Evolutionary conservation across 1,140 invertebrate species (phyloP), one percentile per base, ranked within the genome.

Genomic region (Orius insidiosus): DNA sequence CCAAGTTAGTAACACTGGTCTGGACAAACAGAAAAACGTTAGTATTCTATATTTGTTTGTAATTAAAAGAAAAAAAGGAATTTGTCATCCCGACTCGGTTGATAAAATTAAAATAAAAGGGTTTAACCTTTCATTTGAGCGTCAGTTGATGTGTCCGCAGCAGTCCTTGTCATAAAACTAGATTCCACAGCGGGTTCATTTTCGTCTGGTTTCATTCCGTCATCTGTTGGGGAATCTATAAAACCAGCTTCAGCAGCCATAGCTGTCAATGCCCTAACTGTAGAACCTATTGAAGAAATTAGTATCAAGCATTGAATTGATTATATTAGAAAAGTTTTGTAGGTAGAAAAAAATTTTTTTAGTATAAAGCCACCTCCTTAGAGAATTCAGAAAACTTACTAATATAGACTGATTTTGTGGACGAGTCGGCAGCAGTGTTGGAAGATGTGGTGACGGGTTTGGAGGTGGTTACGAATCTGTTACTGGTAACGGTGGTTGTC

Each of bases 171-270:
- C 31, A 19, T 24, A 9, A 10, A 14, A 24, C 7, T 19, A 19
- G 45, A 18, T 37, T 33, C 43, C 14, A 37, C 34, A 38, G 18
- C 24, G 24, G 24, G 24, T 24, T 24, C 24, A 24, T 24, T 24
- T 16, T 45, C 43, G n/a, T 45, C 30, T 14, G n/a, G 35, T 34
- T 46, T 46, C 5, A 35, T 9, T 15, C n/a, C 37, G 15, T 15
- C 30, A 15, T 51, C 50, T 13, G 32, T 11, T 5, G 52, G 48
- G 5, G 53, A 45, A 45, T 75, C 71, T 18, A 76, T 70, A 1
- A 78, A 55, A 10, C 73, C 74, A 19, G 75, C 73, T 56, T 78
- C 75, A 6, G 73, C 74, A 19, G 74, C 74, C 6, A 76, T 58
- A 1, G 74, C 73, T 10, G 75, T 74, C 7, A 77, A 55, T 2